Base-by-base conservation (phyloP, 2,888 invertebrate genomes). In the Therioaphis trifolii region DNA sequence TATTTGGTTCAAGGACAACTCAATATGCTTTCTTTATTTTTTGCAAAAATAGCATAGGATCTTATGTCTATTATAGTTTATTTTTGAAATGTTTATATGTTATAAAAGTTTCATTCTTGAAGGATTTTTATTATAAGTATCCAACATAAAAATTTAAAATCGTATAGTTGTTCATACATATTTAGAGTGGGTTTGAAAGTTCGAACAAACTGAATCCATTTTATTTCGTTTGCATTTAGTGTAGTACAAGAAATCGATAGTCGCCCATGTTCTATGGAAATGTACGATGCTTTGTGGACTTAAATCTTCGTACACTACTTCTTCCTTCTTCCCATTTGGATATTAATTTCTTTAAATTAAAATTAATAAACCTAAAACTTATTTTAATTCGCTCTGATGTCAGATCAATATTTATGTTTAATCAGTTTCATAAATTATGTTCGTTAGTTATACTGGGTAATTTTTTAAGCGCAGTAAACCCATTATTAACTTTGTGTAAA, bases 341-440 rank as follows among this genome's bases (percentile, higher is more conserved):
- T 74, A 27, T 55, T 55, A 35, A 35, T 74, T 35, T 35, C n/a
- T 11, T 74, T 55, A 55, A 74, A 74, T 74, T 74, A 35, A 55
- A 21, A 35, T 1, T 15, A 35, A 52, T 52, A 49, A 72, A 74
- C 55, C 35, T 15, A 21, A 74, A 35, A 55, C 74, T 15, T 15
- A 29, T 72, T 72, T 72, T 21, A 21, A 35, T 35, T 52, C n/a
- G 14, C 52, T n/a, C 52, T 52, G 35, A 72, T 52, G 52, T 72
- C n/a, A 29, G 49, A 29, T 52, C 18, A 49, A 71, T 29, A n/a
- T n/a, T n/a, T n/a, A 71, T 11, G 3, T 49, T n/a, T n/a, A 52
- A 49, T 49, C 27, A 49, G 71, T 27, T n/a, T n/a, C 27, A 49
- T 49, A 29, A 71, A 49, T 71, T 49, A 71, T 71, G 29, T 49